Evolutionary conservation across 2,113 vertebrate genomes (phyloP).

Genomic region (Pelecanoides urinatrix): DNA sequence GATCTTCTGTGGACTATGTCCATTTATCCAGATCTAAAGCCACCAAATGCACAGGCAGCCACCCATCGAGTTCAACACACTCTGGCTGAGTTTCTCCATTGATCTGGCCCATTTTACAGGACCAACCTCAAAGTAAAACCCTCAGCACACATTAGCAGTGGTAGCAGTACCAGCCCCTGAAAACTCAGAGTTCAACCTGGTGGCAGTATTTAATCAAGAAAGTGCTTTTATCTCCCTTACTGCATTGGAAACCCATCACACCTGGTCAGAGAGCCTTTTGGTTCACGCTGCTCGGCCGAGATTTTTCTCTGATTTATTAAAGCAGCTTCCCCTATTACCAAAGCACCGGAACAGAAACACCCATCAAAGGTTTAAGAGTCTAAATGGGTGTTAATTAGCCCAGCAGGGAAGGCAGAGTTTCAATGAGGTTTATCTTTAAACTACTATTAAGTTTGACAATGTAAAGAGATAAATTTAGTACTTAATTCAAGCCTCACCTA

Average conservation of each 20-base stretch:
- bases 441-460: conserved; percentile 67
- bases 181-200: background rate
- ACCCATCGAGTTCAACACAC: background rate
- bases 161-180: background rate
- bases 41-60: background rate
- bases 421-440: conserved; percentile 69
- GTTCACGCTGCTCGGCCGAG: rapidly evolving
- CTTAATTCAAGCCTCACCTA: conserved; percentile 45
- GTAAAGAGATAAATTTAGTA: conserved; percentile 64
- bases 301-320: conserved; percentile 62
- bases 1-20: rapidly evolving
- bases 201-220: conserved; percentile 28
- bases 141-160: background rate
- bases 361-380: conserved; percentile 67
- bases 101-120: background rate
- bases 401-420: conserved; percentile 64
- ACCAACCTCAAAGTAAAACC: background rate
- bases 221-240: conserved; percentile 5
- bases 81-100: background rate
- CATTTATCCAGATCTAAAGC: background rate
- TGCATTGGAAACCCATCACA: background rate
- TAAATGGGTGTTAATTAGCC: conserved; percentile 73
- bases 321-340: background rate
- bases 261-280: background rate
- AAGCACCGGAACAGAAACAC: conserved; percentile 55